Percentiles rank a stretch among this genome's conserved stretches.
phyloP scores from a whole-genome alignment of 2,113 vertebrate genomes.

The Columba livia region DNA sequence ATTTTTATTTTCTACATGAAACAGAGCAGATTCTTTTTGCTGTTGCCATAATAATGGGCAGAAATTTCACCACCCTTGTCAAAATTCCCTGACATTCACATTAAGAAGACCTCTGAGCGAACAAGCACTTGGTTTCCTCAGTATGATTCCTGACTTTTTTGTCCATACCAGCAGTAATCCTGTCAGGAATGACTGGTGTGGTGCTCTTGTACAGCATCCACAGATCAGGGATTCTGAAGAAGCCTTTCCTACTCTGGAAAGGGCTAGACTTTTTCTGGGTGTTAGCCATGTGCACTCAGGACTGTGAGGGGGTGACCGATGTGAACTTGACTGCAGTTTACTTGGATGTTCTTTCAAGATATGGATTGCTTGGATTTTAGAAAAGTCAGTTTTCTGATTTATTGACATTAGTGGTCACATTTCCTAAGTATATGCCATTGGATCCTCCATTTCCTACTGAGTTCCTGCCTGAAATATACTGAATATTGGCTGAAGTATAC shows the following conservation, averaged over 20 bases:
- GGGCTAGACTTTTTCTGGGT: not conserved
- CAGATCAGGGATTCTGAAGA: not conserved
- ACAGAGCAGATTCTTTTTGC: not conserved
- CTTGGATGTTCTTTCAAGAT: not conserved
- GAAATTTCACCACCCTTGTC: not conserved
- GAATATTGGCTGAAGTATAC: not conserved
- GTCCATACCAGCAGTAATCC: not conserved
- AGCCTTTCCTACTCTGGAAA: not conserved
- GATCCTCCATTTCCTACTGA: not conserved
- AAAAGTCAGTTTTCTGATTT: not conserved
- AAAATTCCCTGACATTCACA: not conserved
- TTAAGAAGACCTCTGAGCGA: not conserved
- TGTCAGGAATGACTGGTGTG: not conserved
- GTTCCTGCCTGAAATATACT: not conserved
- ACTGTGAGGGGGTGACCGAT: not conserved
- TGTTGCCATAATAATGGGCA: constrained; percentile 12
- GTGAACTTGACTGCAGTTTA: not conserved
- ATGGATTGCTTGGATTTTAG: not conserved
- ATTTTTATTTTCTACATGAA: not conserved
- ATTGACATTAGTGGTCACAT: not conserved
- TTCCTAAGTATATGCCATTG: not conserved
- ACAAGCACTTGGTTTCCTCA: not conserved
- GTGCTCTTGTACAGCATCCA: not conserved
- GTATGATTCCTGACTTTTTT: not conserved
- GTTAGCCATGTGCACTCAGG: not conserved